Evolutionary conservation across 2,888 invertebrate species (phyloP).

Genomic region (Sipunculus nudus): DNA sequence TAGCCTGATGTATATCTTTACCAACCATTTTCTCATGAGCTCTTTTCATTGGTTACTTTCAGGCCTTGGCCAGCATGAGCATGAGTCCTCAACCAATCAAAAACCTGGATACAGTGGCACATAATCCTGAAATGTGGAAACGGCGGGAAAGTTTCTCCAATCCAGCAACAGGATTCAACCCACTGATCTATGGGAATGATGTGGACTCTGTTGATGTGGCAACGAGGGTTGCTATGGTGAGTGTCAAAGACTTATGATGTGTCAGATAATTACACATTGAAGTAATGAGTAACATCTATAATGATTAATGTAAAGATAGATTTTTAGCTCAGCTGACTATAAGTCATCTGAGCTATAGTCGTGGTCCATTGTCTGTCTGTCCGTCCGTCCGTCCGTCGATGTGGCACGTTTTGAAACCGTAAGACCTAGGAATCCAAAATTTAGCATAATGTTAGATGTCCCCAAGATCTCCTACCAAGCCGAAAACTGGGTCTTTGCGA

Average conservation of each 20-base stretch:
- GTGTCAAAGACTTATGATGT: slow-evolving; percentile 37
- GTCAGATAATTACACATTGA: not conserved
- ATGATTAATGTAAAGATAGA: too few relatives aligned
- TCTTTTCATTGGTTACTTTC: slow-evolving; percentile 29
- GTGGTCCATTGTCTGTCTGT: too few relatives aligned
- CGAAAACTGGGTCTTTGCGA: too few relatives aligned
- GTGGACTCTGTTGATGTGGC: slow-evolving; percentile 99
- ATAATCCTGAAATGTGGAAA: slow-evolving; percentile 62
- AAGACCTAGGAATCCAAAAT: too few relatives aligned
- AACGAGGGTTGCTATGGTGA: slow-evolving; percentile 95
- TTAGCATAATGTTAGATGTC: too few relatives aligned
- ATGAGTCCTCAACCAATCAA: slow-evolving; percentile 70
- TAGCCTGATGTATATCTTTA: not conserved
- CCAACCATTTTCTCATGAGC: not conserved
- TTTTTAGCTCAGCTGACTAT: too few relatives aligned
- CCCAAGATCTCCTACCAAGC: too few relatives aligned
- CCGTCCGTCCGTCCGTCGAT: too few relatives aligned
- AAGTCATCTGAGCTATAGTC: too few relatives aligned
- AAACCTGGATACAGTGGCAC: slow-evolving; percentile 66
- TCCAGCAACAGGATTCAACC: slow-evolving; percentile 73
- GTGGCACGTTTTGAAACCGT: too few relatives aligned
- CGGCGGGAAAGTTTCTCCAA: slow-evolving; percentile 57
- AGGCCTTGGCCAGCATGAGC: slow-evolving; percentile 82
- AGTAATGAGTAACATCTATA: not conserved
- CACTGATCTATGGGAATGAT: slow-evolving; percentile 79